phyloP scores from a whole-genome alignment of 2,888 invertebrate species.

The Melanargia galathea region DNA sequence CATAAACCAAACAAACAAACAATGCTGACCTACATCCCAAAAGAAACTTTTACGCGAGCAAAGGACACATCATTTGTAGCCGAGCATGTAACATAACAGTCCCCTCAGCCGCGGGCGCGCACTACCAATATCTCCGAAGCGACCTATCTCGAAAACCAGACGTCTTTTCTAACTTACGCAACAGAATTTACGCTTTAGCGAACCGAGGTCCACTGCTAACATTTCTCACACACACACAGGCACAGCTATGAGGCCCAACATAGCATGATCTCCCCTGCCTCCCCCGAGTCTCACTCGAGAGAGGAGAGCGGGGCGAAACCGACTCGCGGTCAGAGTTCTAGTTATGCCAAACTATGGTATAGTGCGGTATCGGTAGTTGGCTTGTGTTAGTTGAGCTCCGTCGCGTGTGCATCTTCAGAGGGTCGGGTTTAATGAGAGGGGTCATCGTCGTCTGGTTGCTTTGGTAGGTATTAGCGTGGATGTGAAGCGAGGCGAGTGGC shows the following conservation, averaged over 20 bases:
- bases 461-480: conserved; percentile 67
- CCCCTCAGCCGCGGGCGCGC: conserved; percentile 52
- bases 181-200: conserved; percentile 80
- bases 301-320: conserved; percentile 58
- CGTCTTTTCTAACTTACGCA: conserved; percentile 79
- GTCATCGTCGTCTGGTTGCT: conserved; percentile 51
- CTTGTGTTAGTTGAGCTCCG: conserved; percentile 53
- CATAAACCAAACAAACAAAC: conserved; percentile 13
- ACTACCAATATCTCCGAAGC: conserved; percentile 62
- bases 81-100: conserved; percentile 40
- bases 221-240: conserved; percentile 80
- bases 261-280: conserved; percentile 51
- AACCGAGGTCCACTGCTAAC: conserved; percentile 74
- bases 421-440: conserved; percentile 47
- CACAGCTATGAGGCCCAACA: conserved; percentile 67
- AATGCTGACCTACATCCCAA: conserved; percentile 26
- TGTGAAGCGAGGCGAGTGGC: conserved; percentile 72
- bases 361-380: conserved; percentile 70
- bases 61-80: conserved; percentile 34
- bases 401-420: conserved; percentile 43
- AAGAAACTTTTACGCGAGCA: conserved; percentile 30
- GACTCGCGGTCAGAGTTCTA: conserved; percentile 73
- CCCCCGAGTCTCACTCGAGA: conserved; percentile 50
- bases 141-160: conserved; percentile 71
- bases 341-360: conserved; percentile 75